A percentile compares a stretch with the other conserved stretches of the same genome.
These are phyloP conservation scores for Rhynchomys soricoides DNA, from an alignment of 2,113 vertebrate species.

Conservation along the genomic window DNA sequence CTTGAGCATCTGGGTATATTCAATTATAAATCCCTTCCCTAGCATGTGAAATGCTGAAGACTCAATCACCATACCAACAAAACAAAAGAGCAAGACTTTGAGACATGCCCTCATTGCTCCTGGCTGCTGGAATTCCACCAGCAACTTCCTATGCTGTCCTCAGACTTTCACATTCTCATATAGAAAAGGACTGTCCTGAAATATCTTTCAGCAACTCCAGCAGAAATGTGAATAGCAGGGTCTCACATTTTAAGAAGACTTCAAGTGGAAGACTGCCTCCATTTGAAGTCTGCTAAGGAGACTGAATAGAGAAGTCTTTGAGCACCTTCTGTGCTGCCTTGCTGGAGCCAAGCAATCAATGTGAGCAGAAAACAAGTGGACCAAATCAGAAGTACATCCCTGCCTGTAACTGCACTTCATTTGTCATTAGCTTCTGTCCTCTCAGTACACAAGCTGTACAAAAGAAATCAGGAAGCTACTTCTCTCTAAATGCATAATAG, in stretches of 20 bases:
- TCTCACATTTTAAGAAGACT: neutral
- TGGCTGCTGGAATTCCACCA: neutral
- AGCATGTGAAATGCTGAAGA: neutral
- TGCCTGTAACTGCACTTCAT: neutral
- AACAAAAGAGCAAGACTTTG: neutral
- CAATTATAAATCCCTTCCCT: neutral
- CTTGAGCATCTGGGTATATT: neutral
- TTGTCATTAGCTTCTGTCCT: neutral
- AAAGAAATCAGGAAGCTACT: neutral
- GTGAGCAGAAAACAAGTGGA: neutral
- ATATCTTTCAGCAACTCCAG: neutral
- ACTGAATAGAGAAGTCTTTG: neutral
- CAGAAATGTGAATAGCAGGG: accelerated
- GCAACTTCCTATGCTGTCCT: neutral
- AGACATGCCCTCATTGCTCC: neutral
- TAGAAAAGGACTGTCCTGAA: neutral
- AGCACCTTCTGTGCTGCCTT: neutral
- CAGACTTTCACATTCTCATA: neutral
- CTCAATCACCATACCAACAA: neutral
- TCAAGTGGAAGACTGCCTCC: neutral
- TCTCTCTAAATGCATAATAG: neutral
- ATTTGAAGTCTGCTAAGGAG: neutral
- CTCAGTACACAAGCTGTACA: neutral
- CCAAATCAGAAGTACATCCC: neutral
- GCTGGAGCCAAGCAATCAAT: neutral